Evolutionary conservation across 64 coral and sea anemone genomes (phyloP), one percentile per base, ranked within the genome.

Genomic region (Catalaphyllia jardinei): DNA sequence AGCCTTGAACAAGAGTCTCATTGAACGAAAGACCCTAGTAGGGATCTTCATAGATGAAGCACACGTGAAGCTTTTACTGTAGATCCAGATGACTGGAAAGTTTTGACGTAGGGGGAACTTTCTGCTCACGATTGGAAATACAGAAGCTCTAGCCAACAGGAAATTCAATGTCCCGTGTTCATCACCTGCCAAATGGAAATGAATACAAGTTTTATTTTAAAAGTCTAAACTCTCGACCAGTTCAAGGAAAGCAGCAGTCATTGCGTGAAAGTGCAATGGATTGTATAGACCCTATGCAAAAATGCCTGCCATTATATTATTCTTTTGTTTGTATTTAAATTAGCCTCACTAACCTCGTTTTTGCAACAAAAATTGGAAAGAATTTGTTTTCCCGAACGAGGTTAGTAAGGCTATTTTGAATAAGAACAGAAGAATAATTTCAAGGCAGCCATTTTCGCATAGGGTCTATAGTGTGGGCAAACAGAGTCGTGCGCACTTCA

Each of bases 121-220:
- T 50, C 15, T 8, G 74, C 74, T 4, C 20, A 46, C 35, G 74
- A 51, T 22, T 12, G 75, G 33, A 35, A 35, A 35, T 35, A 35
- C 33, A 35, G 1, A 77, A 77, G 49, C 24, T 50, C 4, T 9
- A 77, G 79, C 79, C 33, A 89, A 79, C 75, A 89, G 16, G 60
- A 62, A 54, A 8, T 65, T 72, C 60, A 69, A 88, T 52, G 49
- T 4, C 86, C 86, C 75, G 76, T 88, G 29, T 76, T 88, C 73
- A 76, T 76, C 51, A 76, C 73, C 18, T 88, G 86, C 24, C 86
- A 88, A 9, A 39, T 17, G 7, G 72, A 76, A 10, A 73, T 88
- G 57, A 14, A 76, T 20, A 88, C 54, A 76, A 76, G n/a, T n/a
- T n/a, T n/a, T n/a, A n/a, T n/a, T n/a, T n/a, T n/a, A n/a, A n/a